Evolutionary conservation across 2,888 invertebrate species (phyloP), one percentile per base, ranked within the genome.

Genomic region (Diaprepes abbreviatus): DNA sequence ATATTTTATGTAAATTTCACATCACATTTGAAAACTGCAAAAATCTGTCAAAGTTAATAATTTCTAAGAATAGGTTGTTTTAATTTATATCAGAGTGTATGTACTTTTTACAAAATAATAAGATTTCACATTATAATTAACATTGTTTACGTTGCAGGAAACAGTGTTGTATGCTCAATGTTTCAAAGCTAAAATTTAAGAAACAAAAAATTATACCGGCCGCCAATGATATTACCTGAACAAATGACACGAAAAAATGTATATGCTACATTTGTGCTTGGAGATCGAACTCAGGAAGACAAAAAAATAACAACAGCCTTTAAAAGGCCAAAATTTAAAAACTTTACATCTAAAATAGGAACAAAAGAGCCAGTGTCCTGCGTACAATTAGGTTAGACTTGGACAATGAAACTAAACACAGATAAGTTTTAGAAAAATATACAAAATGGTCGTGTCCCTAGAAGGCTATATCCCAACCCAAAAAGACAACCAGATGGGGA

Each of bases 201-300:
- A 5, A 24, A 24, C 5, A 24, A 24, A 57, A 38, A 60, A 60
- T 28, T 21, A 16, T 16, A 50, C 48, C 48, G 48, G 5, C 21
- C 48, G 48, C 16, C 48, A 50, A 14, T 28, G 28, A 50, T 28
- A 14, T 24, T 28, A 45, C 48, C 48, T 50, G 48, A 60, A 60
- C 48, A 68, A 58, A 66, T 63, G 63, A 60, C 62, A 69, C 58
- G 38, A 69, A 24, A 59, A 63, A 59, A 60, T 45, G 43, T 58
- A 63, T 58, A 68, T 65, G 71, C 71, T 71, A 72, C 69, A 77
- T 76, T 80, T 83, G 83, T 82, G 83, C 82, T 81, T 79, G 81
- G 82, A 83, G 83, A 83, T 83, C 82, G 81, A 79, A 83, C 80
- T 78, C 80, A 83, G 83, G 83, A 83, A 83, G 83, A 83, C 83